Conservation (phyloP, 2,797 vertebrate genomes). For the Cyprinella venusta region DNA sequence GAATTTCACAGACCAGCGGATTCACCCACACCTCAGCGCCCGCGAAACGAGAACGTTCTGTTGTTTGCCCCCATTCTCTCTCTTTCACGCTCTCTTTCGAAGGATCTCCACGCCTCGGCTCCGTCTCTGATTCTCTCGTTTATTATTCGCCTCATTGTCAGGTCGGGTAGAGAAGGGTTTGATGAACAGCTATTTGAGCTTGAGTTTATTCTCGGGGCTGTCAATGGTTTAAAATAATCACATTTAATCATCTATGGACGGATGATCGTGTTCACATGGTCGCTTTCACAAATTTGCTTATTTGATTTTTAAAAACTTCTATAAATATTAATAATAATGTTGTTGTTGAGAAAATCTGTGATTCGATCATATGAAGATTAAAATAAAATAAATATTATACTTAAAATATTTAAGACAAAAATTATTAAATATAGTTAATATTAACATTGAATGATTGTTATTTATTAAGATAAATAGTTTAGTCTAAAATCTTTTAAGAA, state of each 20-base stretch:
- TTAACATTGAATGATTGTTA: neutral
- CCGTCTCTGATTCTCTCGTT: conserved; percentile 15
- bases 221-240: conserved; percentile 20
- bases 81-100: conserved; percentile 2
- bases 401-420: neutral
- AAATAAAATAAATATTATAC: too few species aligned
- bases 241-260: conserved; percentile 21
- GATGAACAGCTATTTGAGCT: conserved; percentile 26
- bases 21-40: conserved; percentile 54
- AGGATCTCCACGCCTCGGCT: neutral
- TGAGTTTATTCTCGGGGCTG: neutral
- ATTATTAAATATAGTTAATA: neutral
- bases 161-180: conserved; percentile 14
- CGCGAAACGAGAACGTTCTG: conserved; percentile 51
- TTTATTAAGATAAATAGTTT: neutral
- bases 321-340: neutral
- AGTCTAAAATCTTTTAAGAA: neutral
- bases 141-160: conserved; percentile 30
- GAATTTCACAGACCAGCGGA: conserved; percentile 58
- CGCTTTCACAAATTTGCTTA: neutral
- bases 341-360: neutral
- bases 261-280: neutral
- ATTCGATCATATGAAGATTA: neutral
- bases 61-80: conserved; percentile 28
- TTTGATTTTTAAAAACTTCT: neutral